phyloP scores from a whole-genome alignment of 2,888 invertebrate species.

The Agrochola litura region DNA sequence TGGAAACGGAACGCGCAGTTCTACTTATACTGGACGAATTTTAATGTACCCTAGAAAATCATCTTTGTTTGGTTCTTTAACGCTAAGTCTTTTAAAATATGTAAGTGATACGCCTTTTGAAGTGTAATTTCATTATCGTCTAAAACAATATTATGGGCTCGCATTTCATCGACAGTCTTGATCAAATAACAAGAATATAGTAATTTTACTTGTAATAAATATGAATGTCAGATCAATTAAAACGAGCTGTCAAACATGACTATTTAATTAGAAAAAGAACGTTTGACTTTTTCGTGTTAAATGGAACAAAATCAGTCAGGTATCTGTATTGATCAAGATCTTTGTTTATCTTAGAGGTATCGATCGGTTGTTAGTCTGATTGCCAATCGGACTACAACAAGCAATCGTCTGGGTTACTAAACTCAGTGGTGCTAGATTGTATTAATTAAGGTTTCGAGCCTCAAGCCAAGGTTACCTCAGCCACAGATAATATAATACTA shows the following conservation, averaged over 20 bases:
- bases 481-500: too few species aligned
- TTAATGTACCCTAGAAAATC: constrained; percentile 59
- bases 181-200: constrained; percentile 4
- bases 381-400: constrained; percentile 27
- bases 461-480: constrained; percentile 46
- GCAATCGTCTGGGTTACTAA: constrained; percentile 44
- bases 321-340: neutral
- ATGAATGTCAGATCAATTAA: neutral
- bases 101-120: constrained; percentile 13
- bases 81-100: constrained; percentile 24
- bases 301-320: neutral
- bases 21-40: constrained; percentile 59
- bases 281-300: neutral
- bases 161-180: constrained; percentile 42
- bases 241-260: neutral
- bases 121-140: constrained; percentile 34
- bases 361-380: constrained; percentile 31
- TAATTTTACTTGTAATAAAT: neutral
- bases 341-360: constrained; percentile 23
- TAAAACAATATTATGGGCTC: constrained; percentile 25
- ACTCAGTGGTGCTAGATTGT: constrained; percentile 34
- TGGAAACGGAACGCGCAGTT: constrained; percentile 64
- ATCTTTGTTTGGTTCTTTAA: constrained; percentile 49
- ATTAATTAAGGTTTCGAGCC: constrained; percentile 42
- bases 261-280: neutral